phyloP scores from a whole-genome alignment of 2,797 vertebrate genomes.

The Naso thynnoides region DNA sequence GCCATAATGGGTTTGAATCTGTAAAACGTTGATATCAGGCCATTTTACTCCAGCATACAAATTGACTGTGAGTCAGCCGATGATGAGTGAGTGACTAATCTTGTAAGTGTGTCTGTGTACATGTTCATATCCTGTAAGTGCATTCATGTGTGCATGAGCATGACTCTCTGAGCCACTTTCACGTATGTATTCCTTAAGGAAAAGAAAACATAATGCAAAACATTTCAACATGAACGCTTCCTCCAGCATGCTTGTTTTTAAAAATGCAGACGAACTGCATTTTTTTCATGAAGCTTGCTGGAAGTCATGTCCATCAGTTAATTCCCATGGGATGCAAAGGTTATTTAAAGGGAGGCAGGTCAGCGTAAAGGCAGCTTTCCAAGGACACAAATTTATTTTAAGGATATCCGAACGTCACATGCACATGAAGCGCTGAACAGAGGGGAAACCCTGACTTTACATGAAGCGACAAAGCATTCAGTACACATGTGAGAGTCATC shows the following conservation, averaged over 20 bases:
- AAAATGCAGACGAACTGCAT: conserved; percentile 27
- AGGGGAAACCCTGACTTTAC: conserved; percentile 2
- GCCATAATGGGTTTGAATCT: too few relatives aligned
- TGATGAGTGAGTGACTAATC: conserved; percentile 28
- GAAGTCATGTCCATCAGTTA: conserved; percentile 25
- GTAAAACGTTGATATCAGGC: not conserved
- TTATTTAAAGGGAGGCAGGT: conserved; percentile 49
- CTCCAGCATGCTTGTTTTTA: conserved; percentile 20
- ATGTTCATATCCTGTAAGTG: conserved; percentile 24
- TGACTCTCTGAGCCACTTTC: conserved; percentile 12
- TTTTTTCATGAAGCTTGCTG: conserved; percentile 27
- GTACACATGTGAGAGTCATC: not conserved
- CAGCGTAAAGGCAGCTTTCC: conserved; percentile 34
- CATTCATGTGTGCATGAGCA: conserved; percentile 20
- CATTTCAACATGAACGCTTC: conserved; percentile 5
- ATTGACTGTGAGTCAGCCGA: conserved; percentile 13
- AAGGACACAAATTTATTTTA: conserved; percentile 27
- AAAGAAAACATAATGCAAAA: conserved; percentile 38
- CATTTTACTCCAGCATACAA: not conserved
- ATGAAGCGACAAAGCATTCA: conserved; percentile 1
- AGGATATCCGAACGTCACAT: conserved; percentile 26
- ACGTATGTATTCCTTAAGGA: conserved; percentile 3
- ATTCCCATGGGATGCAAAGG: conserved; percentile 23
- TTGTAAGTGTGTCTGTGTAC: conserved; percentile 2
- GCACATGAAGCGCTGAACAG: conserved; percentile 36